Evolutionary conservation across 2,888 invertebrate species (phyloP), one percentile per base, ranked within the genome.

Genomic region (Phortica magna): DNA sequence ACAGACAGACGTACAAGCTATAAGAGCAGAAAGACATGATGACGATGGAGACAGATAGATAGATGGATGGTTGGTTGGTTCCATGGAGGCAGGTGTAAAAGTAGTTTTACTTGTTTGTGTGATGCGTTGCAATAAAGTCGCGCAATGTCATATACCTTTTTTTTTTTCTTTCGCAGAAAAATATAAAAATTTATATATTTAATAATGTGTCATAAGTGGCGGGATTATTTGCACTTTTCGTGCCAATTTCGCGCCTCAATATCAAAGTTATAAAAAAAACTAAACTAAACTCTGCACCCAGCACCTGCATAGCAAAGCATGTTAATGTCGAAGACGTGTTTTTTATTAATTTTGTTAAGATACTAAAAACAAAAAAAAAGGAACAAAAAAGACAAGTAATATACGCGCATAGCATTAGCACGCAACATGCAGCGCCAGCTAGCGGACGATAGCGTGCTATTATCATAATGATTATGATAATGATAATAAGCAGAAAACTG

Each of bases 141-240:
- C 31, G 31, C 5, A 31, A 31, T 31, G 31, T 31, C 5, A 1
- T 31, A 31, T 31, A 10, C 9, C 7, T 22, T 61, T 22, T 61
- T 22, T 61, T 67, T 39, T 41, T 67, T 12, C 41, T 5, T 10
- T 2, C 17, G 9, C 10, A 31, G 4, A 7, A 9, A 43, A 19
- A 48, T 70, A 73, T 78, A 78, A 78, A 76, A 76, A 76, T 78
- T 78, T 76, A 78, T 78, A 72, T 78, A 76, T 76, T 71, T 74
- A 76, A 78, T 76, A 76, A 76, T 71, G 76, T 74, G 78, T 71
- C 71, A 74, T 65, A 65, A 76, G 72, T 78, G 74, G 6, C 57
- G 70, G 75, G 57, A 78, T 78, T 78, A 65, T 68, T 74, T 74
- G 75, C 76, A 78, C 70, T 76, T 75, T 71, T n/a, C 22, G 7